Percentiles rank a stretch among this genome's conserved stretches.
phyloP scores from a whole-genome alignment of 2,797 vertebrate species.

The Mormyrops attenuatus region DNA sequence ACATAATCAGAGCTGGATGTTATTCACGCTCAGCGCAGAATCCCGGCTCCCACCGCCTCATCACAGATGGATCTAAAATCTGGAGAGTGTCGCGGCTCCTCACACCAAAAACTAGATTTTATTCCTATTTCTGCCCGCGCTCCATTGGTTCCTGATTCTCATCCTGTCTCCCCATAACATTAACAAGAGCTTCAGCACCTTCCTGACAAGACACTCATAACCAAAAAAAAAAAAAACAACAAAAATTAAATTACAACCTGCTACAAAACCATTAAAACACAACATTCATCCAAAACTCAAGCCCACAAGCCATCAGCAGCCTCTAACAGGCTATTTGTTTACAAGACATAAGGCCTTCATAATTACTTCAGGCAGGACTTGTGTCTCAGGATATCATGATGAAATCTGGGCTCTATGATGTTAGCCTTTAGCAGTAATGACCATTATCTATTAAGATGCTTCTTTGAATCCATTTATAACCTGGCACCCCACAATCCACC shows the following conservation, averaged over 20 bases:
- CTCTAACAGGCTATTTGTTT: not conserved
- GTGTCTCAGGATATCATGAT: not conserved
- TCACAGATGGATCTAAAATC: not conserved
- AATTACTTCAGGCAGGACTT: not conserved
- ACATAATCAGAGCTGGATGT: not conserved
- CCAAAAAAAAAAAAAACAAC: not conserved
- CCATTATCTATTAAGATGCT: not conserved
- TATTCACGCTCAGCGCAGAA: not conserved
- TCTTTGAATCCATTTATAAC: not conserved
- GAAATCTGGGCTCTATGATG: not conserved
- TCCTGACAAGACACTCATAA: not conserved
- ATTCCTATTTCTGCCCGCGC: not conserved
- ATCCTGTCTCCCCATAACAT: not conserved
- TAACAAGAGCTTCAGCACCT: not conserved
- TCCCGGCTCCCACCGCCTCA: not conserved
- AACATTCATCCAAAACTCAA: not conserved
- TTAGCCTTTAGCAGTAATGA: not conserved
- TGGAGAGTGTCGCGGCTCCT: not conserved
- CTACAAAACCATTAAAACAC: not conserved
- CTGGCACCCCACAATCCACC: not conserved
- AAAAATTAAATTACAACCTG: not conserved
- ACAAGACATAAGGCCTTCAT: not conserved
- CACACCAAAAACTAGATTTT: not conserved
- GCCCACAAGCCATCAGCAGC: not conserved
- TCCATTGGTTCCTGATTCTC: not conserved